Base-by-base conservation (phyloP, 2,113 vertebrate genomes). In the Oncorhynchus clarkii region DNA sequence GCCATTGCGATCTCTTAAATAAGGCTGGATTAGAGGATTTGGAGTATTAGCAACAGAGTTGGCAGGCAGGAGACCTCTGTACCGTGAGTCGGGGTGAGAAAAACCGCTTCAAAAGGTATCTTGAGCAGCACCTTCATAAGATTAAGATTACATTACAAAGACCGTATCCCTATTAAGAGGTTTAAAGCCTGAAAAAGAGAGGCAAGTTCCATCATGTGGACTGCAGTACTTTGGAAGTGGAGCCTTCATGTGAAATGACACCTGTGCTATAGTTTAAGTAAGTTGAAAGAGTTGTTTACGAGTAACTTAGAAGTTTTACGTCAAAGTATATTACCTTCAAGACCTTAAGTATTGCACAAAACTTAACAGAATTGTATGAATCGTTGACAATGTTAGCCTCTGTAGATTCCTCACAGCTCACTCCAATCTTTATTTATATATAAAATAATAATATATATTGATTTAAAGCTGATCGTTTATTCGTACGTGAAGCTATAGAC, bases 21-120 rank as follows among this genome's bases (percentile, higher is more conserved):
- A 87, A 86, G 87, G 77, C 83, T 70, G 93, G 92, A 93, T 94
- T 93, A 93, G 87, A 75, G 92, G 93, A 93, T 93, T 93, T 88
- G 84, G 79, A 87, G 90, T 71, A 92, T 93, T 92, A 93, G 86
- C 86, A 73, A 71, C 64, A 79, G 89, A 89, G 86, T 89, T 91
- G 92, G 91, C 92, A 93, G 77, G 57, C 82, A 24, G 26, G 70
- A 77, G 90, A 90, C 88, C 89, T 90, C 84, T 87, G 88, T 84
- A 80, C 88, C 85, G 81, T 87, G 86, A 89, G 88, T 90, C 78
- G 88, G 59, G 84, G 80, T 76, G n/a, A 82, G 81, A 83, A 62
- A 75, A 26, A 26, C 83, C 81, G 91, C 88, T 92, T 89, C 86
- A 90, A 91, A 92, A 88, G 89, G 82, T 85, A 87, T 60, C 81